Conservation (phyloP, 2,888 invertebrate species). For the Nineta flava region DNA sequence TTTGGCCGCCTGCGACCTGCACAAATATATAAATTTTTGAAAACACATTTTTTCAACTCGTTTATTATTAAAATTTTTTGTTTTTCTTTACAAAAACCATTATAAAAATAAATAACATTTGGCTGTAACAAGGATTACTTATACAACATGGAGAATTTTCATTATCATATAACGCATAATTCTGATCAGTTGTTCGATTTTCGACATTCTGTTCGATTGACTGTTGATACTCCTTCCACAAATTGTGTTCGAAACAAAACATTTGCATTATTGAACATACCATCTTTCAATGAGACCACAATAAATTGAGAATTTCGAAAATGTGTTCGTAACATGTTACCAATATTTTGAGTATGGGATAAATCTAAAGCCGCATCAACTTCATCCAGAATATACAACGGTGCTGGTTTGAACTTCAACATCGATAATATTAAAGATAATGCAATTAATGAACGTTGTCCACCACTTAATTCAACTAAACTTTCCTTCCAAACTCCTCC, state of each 20-base stretch:
- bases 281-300: constrained; percentile 95
- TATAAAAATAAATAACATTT: too few species aligned
- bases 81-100: too few species aligned
- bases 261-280: constrained; percentile 99
- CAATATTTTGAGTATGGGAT: constrained; percentile 97
- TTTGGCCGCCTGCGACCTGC: too few species aligned
- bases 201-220: constrained; percentile 42
- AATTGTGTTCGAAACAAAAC: constrained; percentile 90
- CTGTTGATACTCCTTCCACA: constrained; percentile 86
- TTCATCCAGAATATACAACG: constrained; percentile 96
- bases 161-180: too few species aligned
- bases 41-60: too few species aligned
- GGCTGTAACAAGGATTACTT: too few species aligned
- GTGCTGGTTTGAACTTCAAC: constrained; percentile 94
- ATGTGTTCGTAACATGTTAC: constrained; percentile 80
- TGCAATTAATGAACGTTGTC: constrained; percentile 90
- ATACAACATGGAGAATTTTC: too few species aligned
- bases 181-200: too few species aligned
- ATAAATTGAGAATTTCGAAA: constrained; percentile 91
- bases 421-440: constrained; percentile 91
- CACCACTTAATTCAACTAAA: constrained; percentile 89
- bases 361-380: constrained; percentile 97
- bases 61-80: too few species aligned
- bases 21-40: too few species aligned
- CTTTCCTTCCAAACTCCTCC: constrained; percentile 93